Conservation (phyloP, 2,797 vertebrate genomes). For the Xerus rutilus region DNA sequence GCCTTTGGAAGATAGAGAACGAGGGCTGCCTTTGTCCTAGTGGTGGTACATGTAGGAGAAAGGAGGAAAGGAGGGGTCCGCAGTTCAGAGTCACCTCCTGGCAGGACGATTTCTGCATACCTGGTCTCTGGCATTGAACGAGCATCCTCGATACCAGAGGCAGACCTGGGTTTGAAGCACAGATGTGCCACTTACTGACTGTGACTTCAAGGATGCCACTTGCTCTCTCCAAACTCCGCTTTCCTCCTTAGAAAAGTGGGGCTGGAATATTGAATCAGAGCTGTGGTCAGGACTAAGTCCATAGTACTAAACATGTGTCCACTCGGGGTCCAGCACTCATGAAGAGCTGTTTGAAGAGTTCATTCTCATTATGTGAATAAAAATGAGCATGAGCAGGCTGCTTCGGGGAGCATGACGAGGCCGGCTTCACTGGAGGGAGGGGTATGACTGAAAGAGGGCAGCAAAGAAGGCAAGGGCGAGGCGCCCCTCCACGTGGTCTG, state of each 20-base stretch:
- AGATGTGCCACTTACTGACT: neutral
- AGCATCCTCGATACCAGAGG: neutral
- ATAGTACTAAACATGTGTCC: neutral
- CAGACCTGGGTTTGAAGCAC: neutral
- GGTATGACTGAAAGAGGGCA: neutral
- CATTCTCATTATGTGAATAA: neutral
- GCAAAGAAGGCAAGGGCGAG: neutral
- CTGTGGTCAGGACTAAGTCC: neutral
- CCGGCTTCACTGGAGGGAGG: neutral
- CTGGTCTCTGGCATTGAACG: rapidly evolving
- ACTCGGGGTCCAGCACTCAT: neutral
- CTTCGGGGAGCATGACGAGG: neutral
- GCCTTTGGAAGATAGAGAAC: neutral
- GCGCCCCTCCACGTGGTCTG: too few species aligned
- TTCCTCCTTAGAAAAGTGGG: neutral
- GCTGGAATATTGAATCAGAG: neutral
- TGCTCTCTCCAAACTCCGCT: neutral
- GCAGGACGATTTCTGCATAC: too few species aligned
- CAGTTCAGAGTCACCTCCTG: too few species aligned
- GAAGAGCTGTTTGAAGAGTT: too few species aligned
- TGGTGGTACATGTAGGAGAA: rapidly evolving
- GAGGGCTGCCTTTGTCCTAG: neutral
- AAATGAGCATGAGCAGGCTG: neutral
- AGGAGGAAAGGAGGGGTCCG: neutral
- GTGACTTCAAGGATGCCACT: neutral